phyloP scores from a whole-genome alignment of 2,113 vertebrate species.

The Micromys minutus region DNA sequence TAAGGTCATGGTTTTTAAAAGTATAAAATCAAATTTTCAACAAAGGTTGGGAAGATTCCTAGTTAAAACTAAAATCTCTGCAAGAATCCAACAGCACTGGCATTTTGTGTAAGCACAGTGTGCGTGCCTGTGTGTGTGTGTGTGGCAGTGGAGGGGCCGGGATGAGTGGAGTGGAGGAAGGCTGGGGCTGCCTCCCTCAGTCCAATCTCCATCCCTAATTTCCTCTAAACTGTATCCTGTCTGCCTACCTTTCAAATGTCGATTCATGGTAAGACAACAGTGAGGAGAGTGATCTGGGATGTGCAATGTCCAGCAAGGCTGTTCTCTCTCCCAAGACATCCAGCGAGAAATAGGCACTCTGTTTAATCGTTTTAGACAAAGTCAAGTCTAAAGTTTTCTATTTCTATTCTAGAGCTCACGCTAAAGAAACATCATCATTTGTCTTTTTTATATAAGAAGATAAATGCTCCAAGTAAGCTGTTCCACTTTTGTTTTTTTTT shows the following conservation, averaged over 20 bases:
- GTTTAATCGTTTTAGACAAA: conserved; percentile 66
- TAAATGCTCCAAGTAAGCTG: conserved; percentile 53
- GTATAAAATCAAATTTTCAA: conserved; percentile 35
- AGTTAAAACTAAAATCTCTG: background rate
- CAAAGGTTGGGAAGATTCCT: background rate
- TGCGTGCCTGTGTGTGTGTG: background rate
- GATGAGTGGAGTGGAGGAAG: too few relatives aligned
- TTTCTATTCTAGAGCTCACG: conserved; percentile 62
- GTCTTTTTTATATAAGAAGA: conserved; percentile 58
- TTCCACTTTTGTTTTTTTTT: background rate
- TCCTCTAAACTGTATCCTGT: conserved; percentile 15
- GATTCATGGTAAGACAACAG: conserved; percentile 59
- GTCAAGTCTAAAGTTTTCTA: conserved; percentile 61
- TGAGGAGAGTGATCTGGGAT: conserved; percentile 35
- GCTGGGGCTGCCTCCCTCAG: background rate
- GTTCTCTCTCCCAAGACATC: conserved; percentile 34
- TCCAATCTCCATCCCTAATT: background rate
- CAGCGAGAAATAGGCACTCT: conserved; percentile 56
- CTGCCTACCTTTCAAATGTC: conserved; percentile 13
- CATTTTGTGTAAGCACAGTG: background rate
- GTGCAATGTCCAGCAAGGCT: conserved; percentile 40
- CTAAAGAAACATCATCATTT: conserved; percentile 33
- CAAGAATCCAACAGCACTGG: background rate
- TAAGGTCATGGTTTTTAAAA: conserved; percentile 66
- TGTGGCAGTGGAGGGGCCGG: too few relatives aligned